Percentiles rank a stretch among this genome's conserved stretches.
Conservation (phyloP, 2,888 invertebrate genomes). For the Reticulitermes lucifugus region DNA sequence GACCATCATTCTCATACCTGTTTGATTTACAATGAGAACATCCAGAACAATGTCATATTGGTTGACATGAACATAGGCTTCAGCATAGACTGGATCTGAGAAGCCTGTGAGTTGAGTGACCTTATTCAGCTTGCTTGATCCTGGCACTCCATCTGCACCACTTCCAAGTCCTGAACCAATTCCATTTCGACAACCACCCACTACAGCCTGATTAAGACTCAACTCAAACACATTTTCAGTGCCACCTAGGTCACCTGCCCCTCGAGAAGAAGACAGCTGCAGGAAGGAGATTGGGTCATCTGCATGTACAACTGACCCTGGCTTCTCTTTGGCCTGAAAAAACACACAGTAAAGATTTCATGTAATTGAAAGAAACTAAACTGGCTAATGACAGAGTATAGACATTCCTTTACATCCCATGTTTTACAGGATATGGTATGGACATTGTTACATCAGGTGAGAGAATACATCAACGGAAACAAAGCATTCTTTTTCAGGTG, state of each 20-base stretch:
- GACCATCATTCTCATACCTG: constrained; percentile 67
- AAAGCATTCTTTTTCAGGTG: no score
- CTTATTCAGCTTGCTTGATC: constrained; percentile 66
- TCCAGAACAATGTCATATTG: constrained; percentile 99
- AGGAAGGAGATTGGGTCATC: constrained; percentile 89
- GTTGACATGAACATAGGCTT: constrained; percentile 99
- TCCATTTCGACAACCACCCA: constrained; percentile 67
- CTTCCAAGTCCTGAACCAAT: constrained; percentile 25
- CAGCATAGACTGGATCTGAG: constrained; percentile 99
- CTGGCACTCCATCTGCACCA: constrained; percentile 24
- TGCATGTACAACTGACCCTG: constrained; percentile 78
- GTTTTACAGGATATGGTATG: no score
- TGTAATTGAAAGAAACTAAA: no score
- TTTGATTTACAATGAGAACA: constrained; percentile 98
- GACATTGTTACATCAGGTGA: no score
- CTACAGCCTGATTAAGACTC: constrained; percentile 89
- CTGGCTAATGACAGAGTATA: no score
- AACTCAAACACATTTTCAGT: constrained; percentile 92
- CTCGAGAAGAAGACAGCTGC: constrained; percentile 77
- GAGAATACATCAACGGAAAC: no score
- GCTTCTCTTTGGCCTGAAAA: constrained; percentile 75
- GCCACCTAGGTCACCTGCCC: constrained; percentile 70
- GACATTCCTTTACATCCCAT: no score
- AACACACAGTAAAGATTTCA: neutral
- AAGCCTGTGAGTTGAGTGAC: constrained; percentile 98